Base-by-base conservation (phyloP, 2,113 vertebrate species). In the Laterallus jamaicensis region DNA sequence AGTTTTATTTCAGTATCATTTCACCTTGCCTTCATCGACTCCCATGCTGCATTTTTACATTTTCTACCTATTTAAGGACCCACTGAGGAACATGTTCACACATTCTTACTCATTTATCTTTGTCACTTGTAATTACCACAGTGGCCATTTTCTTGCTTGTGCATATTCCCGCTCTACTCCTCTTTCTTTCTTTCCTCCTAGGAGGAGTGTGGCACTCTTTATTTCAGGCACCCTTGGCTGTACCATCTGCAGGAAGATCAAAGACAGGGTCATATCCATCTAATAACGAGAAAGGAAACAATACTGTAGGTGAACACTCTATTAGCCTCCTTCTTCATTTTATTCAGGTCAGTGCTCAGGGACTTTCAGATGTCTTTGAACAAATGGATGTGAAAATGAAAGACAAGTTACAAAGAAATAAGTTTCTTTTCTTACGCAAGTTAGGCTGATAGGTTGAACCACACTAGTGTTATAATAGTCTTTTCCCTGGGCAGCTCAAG, bases 371-470 rank as follows among this genome's bases (percentile, higher is more conserved):
- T 93, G 95, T 83, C 93, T 97, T 95, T 97, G 93, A 95, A 95
- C 81, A 96, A 94, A 96, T 86, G 90, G 95, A 96, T 97, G 93
- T 92, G 95, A 96, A 95, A 97, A 96, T 96, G 96, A 97, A 97
- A 97, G 91, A 92, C 92, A 95, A 95, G 79, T 94, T 96, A 88
- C 85, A 96, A 97, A 95, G 93, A 92, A 96, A 95, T 92, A 94
- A 96, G 86, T 95, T 96, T 88, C 90, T 96, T 94, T 97, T 96
- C 87, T 95, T 95, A 90, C 50, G 11, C 95, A 94, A 96, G 88
- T 77, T 94, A 93, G 88, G 85, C 79, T 92, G 95, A 95, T 97
- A 75, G 92, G 84, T 64, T 94, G 93, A 92, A 81, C 76, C 67
- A 95, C 1, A 17, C 55, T 26, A 49, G 21, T 90, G 71, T 93